Base-by-base conservation (phyloP, 2,797 vertebrate species). In the Petrocephalus schoutedeni region DNA sequence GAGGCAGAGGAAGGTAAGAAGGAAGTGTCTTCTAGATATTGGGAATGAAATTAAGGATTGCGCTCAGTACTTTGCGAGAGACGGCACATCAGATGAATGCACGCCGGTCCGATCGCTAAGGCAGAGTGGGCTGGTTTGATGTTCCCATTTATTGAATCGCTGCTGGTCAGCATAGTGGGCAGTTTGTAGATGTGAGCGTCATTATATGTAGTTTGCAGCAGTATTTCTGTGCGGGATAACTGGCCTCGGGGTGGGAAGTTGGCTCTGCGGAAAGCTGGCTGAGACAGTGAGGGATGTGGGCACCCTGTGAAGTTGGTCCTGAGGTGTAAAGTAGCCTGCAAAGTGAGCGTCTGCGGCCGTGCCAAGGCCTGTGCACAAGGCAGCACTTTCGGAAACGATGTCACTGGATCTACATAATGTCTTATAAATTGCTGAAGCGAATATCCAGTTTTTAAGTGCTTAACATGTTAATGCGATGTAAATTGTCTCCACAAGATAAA, bases 241-340 rank as follows among this genome's bases (percentile, higher is more conserved):
- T 80, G 36, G 36, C 71, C 41, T 45, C 0, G 36, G 16, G 16
- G 16, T n/a, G 74, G 9, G 41, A 80, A 21, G 16, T 19, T 28
- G 32, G 67, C 19, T 49, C 74, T n/a, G 74, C 1, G 74, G 74
- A 80, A 80, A n/a, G 41, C 74, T 80, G 74, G 74, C 74, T 80
- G 19, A n/a, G 74, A 41, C 74, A 49, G 74, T 45, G 74, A 80
- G 41, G 41, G 74, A 80, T 21, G 36, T 80, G 74, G 74, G 8
- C 74, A 80, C 41, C 74, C 36, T 80, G 74, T 80, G 36, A 85
- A 58, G 53, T 32, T 28, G 45, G 51, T 14, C 28, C 49, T 54
- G 83, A 58, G 83, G 85, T 36, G 74, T 80, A 49, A 80, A 49
- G 32, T 41, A 74, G 67, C 67, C 67, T 74, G 67, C 67, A 41